These are phyloP conservation scores for Saturnia japonica DNA, from an alignment of 2,888 invertebrate genomes.

Conservation along the genomic window DNA sequence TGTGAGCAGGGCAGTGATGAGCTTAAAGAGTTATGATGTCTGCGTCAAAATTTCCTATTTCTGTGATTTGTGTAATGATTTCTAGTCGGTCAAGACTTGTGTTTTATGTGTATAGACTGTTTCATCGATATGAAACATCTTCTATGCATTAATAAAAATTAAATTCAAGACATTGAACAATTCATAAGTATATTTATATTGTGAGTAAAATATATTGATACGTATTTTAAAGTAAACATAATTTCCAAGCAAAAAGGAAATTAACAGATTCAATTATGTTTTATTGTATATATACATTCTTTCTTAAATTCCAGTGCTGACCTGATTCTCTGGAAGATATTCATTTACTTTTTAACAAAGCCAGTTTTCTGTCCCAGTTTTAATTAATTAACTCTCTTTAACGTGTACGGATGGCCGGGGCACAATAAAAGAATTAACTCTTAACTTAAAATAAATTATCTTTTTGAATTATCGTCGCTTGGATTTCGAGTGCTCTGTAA, in stretches of 20 bases:
- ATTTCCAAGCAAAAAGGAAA: neutral
- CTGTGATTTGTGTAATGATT: too few relatives aligned
- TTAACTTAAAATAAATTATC: constrained; percentile 48
- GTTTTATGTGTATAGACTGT: neutral
- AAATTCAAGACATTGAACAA: neutral
- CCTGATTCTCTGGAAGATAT: constrained; percentile 29
- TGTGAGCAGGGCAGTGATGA: neutral
- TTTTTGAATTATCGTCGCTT: constrained; percentile 44
- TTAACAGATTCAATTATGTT: neutral
- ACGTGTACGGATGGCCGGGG: constrained; percentile 40
- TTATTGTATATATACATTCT: neutral
- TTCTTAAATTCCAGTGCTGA: constrained; percentile 21
- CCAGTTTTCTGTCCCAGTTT: constrained; percentile 39
- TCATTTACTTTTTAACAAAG: constrained; percentile 36
- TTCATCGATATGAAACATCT: neutral
- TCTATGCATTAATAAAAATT: neutral
- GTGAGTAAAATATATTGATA: neutral
- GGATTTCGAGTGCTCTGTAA: constrained; percentile 49
- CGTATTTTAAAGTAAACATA: neutral
- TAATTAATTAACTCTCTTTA: constrained; percentile 58
- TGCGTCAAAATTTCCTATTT: neutral
- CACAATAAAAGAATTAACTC: constrained; percentile 47
- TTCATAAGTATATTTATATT: too few relatives aligned
- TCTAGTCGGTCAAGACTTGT: neutral
- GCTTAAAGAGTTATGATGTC: neutral